Base-by-base conservation (phyloP, 1,140 invertebrate genomes). In the Microvelia longipes region DNA sequence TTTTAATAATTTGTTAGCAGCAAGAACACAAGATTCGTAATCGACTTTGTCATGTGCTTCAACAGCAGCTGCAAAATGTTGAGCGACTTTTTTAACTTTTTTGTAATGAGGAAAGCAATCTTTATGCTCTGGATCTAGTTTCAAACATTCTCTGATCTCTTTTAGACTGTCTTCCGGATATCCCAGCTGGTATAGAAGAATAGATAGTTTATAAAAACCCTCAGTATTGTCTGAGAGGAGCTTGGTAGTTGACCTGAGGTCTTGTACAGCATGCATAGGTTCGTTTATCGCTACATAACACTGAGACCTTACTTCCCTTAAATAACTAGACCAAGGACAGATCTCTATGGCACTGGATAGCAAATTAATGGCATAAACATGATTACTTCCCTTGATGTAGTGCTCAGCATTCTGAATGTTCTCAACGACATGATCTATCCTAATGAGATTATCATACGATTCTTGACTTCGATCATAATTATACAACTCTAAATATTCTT, bases 121-220 rank as follows among this genome's bases (percentile, higher is more conserved):
- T 80, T 96, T 95, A 80, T 99, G 94, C 76, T 99, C 98, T 0
- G 96, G 95, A 82, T 99, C 97, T 28, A 98, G 82, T 81, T 97
- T 98, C 13, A 99, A 84, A 80, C 98, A 99, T 80, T 99, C 96
- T 27, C 97, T 86, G 73, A 98, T 90, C 82, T 97, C 92, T 79
- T 90, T 88, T 28, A 99, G 81, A 11, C 94, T 87, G 77, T 98
- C 93, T 24, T 92, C 89, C 30, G 94, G 91, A 74, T 98, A 90
- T 14, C 96, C 96, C 66, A 96, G 83, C 73, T 88, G 84, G 81
- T 99, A 99, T 60, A 96, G 85, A 61, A 98, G 79, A 60, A 83
- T 80, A 29, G 93, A 87, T 0, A 99, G 83, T 73, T 92, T 90
- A 69, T 87, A 88, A 79, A 88, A 95, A 0, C 93, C 94, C 68